Percentiles rank a stretch among this genome's conserved stretches.
Conservation (phyloP, 2,888 invertebrate genomes). For the Lasioglossum marginatum region DNA sequence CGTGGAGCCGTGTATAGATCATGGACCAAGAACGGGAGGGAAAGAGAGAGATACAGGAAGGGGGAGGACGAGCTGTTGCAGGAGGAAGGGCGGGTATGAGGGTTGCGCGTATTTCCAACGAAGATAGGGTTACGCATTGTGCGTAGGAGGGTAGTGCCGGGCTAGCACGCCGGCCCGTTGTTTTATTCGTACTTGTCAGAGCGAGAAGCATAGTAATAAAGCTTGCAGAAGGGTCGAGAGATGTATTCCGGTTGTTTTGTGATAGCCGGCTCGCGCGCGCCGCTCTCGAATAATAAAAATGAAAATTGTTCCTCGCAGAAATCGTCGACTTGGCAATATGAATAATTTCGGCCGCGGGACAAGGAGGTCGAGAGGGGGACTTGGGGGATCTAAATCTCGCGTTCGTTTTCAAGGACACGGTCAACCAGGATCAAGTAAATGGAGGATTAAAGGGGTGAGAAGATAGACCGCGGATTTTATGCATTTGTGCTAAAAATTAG, state of each 20-base stretch:
- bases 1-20: conserved; percentile 13
- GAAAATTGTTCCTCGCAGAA: conserved; percentile 22
- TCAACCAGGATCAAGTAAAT: background rate
- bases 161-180: conserved; percentile 54
- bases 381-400: background rate
- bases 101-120: conserved; percentile 62
- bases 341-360: conserved; percentile 18
- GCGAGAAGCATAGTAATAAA: conserved; percentile 68
- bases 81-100: conserved; percentile 54
- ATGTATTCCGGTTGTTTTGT: conserved; percentile 55
- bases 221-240: conserved; percentile 48
- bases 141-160: conserved; percentile 66
- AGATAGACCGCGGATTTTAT: background rate
- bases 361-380: background rate
- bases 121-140: conserved; percentile 76
- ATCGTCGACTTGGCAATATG: background rate
- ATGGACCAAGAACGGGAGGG: conserved; percentile 2
- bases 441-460: background rate
- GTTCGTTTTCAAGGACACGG: background rate
- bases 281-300: conserved; percentile 39
- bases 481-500: background rate
- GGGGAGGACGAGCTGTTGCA: conserved; percentile 31
- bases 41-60: conserved; percentile 44
- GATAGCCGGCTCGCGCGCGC: conserved; percentile 19
- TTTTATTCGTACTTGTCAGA: conserved; percentile 68